Percentiles rank a stretch among this genome's conserved stretches.
These are phyloP conservation scores for Varanus komodoensis DNA, from an alignment of 2,113 vertebrate species.

Conservation along the genomic window DNA sequence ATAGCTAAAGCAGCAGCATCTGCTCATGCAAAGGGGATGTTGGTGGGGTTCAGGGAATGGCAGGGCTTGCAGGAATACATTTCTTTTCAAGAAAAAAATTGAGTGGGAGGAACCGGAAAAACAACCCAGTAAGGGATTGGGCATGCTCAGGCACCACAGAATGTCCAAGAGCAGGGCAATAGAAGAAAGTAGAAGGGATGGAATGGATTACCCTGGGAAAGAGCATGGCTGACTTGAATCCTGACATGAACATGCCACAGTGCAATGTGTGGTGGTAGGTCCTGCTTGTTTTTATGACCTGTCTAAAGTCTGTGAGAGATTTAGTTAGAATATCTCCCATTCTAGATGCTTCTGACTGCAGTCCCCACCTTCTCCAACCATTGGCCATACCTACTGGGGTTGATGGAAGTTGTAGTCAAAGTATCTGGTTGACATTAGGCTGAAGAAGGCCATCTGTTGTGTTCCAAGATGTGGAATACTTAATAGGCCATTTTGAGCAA, in stretches of 20 bases:
- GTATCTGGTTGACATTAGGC: background rate
- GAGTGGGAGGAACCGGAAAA: too few species aligned
- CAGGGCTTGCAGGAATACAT: background rate
- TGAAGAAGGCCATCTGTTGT: background rate
- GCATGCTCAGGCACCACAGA: too few species aligned
- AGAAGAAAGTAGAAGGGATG: too few species aligned
- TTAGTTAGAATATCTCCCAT: background rate
- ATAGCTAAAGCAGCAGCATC: background rate
- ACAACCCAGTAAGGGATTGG: too few species aligned
- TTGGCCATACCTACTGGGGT: background rate
- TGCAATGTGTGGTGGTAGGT: background rate
- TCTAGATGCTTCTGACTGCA: background rate
- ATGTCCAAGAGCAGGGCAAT: too few species aligned
- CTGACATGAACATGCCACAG: too few species aligned
- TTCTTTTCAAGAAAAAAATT: too few species aligned
- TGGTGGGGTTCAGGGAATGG: background rate
- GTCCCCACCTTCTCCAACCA: background rate
- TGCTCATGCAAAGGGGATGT: background rate
- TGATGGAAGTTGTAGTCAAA: background rate
- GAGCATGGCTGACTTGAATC: too few species aligned
- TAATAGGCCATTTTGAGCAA: background rate
- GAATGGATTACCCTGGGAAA: too few species aligned
- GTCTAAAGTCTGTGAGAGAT: background rate
- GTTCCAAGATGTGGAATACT: background rate
- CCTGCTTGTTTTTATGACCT: background rate